Evolutionary conservation across 2,113 vertebrate species (phyloP).

Genomic region (Hiodon tergisus): DNA sequence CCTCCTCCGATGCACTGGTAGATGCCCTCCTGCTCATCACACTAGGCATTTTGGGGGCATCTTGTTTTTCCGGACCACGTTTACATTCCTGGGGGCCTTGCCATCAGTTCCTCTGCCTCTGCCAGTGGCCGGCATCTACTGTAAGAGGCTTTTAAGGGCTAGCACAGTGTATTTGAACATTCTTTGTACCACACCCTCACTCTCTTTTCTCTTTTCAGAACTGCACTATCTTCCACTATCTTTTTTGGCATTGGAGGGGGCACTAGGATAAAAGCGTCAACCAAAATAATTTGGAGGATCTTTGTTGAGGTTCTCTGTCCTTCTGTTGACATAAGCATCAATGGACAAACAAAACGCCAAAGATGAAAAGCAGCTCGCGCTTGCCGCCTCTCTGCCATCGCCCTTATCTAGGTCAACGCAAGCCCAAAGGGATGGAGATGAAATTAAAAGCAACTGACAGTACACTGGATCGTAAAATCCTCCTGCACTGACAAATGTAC

Average conservation of each 20-base stretch:
- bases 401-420: slow-evolving; percentile 60
- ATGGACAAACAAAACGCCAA: slow-evolving; percentile 24
- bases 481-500: slow-evolving; percentile 2
- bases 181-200: too few relatives aligned
- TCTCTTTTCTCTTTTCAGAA: too few relatives aligned
- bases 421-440: slow-evolving; percentile 50
- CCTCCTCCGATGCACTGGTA: background rate
- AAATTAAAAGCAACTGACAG: slow-evolving; percentile 63
- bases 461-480: slow-evolving; percentile 40
- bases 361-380: slow-evolving; percentile 10
- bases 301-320: background rate
- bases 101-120: background rate
- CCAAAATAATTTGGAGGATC: background rate
- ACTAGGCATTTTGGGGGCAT: too few relatives aligned
- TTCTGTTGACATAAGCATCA: slow-evolving; percentile 1
- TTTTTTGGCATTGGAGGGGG: too few relatives aligned
- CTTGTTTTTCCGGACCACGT: background rate
- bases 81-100: background rate
- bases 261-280: background rate
- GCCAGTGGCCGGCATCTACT: too few relatives aligned
- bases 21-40: too few relatives aligned
- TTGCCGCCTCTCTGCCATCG: slow-evolving; percentile 39
- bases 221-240: too few relatives aligned
- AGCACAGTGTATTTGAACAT: too few relatives aligned
- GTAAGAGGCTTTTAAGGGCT: too few relatives aligned